A percentile compares a stretch with the other conserved stretches of the same genome.
phyloP scores from a whole-genome alignment of 2,888 invertebrate species.

The Dioctria rufipes region DNA sequence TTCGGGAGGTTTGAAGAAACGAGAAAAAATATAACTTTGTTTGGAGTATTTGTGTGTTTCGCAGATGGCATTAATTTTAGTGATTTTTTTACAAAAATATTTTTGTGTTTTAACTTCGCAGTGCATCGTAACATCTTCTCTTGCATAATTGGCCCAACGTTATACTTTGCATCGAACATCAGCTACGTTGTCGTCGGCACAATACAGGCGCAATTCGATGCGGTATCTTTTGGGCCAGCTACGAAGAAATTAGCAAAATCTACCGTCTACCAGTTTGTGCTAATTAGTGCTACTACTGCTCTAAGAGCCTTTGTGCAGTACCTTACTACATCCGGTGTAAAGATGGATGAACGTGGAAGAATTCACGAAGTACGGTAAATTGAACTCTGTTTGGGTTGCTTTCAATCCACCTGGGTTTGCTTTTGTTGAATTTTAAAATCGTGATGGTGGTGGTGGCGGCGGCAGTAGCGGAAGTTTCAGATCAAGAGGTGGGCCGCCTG shows the following conservation, averaged over 20 bases:
- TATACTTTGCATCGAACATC: slow-evolving; percentile 57
- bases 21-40: too few species aligned
- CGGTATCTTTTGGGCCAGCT: slow-evolving; percentile 25
- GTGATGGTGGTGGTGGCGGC: slow-evolving; percentile 73
- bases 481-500: slow-evolving; percentile 67
- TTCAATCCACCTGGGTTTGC: slow-evolving; percentile 96
- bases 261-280: slow-evolving; percentile 19
- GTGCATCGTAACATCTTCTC: slow-evolving; percentile 40
- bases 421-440: slow-evolving; percentile 92
- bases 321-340: neutral
- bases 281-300: slow-evolving; percentile 11
- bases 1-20: too few species aligned
- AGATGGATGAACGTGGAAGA: slow-evolving; percentile 80
- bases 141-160: slow-evolving; percentile 35
- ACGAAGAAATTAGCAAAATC: slow-evolving; percentile 34
- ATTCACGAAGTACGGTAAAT: slow-evolving; percentile 92
- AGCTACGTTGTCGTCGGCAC: slow-evolving; percentile 59
- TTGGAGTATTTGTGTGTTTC: too few species aligned
- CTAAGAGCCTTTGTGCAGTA: neutral
- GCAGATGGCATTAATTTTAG: slow-evolving; percentile 37
- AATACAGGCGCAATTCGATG: slow-evolving; percentile 59
- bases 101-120: slow-evolving; percentile 34
- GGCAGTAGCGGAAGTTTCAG: slow-evolving; percentile 70
- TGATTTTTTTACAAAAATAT: slow-evolving; percentile 35
- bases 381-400: slow-evolving; percentile 92